Evolutionary conservation across 1,140 invertebrate genomes (phyloP).

Genomic region (Ephestia elutella): DNA sequence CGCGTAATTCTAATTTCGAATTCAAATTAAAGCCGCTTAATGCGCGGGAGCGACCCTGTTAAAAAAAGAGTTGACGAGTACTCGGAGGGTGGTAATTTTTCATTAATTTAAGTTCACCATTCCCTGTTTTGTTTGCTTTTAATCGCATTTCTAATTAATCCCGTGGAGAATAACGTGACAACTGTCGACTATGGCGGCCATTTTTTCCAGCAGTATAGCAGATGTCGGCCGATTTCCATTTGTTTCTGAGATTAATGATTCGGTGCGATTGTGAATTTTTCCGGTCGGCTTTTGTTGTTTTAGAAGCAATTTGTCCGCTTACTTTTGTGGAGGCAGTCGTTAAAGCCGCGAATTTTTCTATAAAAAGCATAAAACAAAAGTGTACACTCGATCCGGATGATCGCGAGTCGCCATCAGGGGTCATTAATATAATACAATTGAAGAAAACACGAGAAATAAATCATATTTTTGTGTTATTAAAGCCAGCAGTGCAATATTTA

Average conservation of each 20-base stretch:
- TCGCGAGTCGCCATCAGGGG: not conserved
- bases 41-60: slow-evolving; percentile 71
- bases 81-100: slow-evolving; percentile 74
- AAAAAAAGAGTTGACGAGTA: slow-evolving; percentile 73
- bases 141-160: slow-evolving; percentile 75
- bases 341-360: slow-evolving; percentile 66
- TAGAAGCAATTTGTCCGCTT: slow-evolving; percentile 74
- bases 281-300: slow-evolving; percentile 73
- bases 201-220: slow-evolving; percentile 70
- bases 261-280: slow-evolving; percentile 73
- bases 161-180: slow-evolving; percentile 74
- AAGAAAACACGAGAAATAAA: not conserved
- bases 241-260: slow-evolving; percentile 75
- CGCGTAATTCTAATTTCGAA: slow-evolving; percentile 74
- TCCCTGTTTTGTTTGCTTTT: slow-evolving; percentile 75
- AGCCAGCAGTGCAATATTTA: not conserved
- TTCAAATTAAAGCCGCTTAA: slow-evolving; percentile 75
- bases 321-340: slow-evolving; percentile 69
- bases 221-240: slow-evolving; percentile 74
- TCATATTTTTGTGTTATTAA: not conserved
- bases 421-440: slow-evolving; percentile 10
- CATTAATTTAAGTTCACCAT: slow-evolving; percentile 75
- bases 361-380: slow-evolving; percentile 44
- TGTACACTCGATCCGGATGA: slow-evolving; percentile 16
- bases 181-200: slow-evolving; percentile 71